Evolutionary conservation across 2,113 vertebrate genomes (phyloP).

Genomic region (Leptobrachium ailaonicum): DNA sequence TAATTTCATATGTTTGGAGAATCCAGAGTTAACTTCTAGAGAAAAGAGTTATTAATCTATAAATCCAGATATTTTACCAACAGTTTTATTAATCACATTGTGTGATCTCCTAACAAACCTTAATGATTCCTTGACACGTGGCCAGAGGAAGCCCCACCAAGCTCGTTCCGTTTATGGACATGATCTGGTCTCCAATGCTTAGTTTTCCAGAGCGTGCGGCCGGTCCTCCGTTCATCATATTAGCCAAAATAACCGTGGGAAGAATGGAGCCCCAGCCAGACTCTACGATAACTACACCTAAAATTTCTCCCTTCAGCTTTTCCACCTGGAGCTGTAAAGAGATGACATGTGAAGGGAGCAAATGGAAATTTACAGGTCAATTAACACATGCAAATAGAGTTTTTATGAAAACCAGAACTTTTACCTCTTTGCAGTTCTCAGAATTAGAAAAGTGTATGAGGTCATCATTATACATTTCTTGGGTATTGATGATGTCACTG

Average conservation of each 20-base stretch:
- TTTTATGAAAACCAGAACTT: not conserved
- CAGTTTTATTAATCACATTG: no score
- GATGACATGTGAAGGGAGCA: not conserved
- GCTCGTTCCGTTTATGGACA: slow-evolving; percentile 98
- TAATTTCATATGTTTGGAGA: no score
- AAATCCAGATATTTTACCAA: no score
- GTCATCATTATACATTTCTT: slow-evolving; percentile 99
- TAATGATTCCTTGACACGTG: slow-evolving; percentile 98
- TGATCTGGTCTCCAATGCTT: slow-evolving; percentile 98
- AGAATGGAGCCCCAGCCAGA: slow-evolving; percentile 98
- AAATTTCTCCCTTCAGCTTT: slow-evolving; percentile 96
- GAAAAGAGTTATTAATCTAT: no score
- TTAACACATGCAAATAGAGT: not conserved
- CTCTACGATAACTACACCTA: slow-evolving; percentile 96
- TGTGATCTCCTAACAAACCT: slow-evolving; percentile 68
- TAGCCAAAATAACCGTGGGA: slow-evolving; percentile 95
- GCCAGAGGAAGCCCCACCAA: slow-evolving; percentile 94
- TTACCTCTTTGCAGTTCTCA: slow-evolving; percentile 97
- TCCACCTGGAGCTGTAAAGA: slow-evolving; percentile 86
- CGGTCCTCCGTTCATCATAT: slow-evolving; percentile 97
- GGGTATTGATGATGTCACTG: slow-evolving; percentile 97
- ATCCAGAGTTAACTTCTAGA: no score
- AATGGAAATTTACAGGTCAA: not conserved
- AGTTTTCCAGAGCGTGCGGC: slow-evolving; percentile 95
- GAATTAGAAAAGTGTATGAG: slow-evolving; percentile 99